Evolutionary conservation across 2,888 invertebrate species (phyloP), one percentile per base, ranked within the genome.

Genomic region (Eupeodes latifasciatus): DNA sequence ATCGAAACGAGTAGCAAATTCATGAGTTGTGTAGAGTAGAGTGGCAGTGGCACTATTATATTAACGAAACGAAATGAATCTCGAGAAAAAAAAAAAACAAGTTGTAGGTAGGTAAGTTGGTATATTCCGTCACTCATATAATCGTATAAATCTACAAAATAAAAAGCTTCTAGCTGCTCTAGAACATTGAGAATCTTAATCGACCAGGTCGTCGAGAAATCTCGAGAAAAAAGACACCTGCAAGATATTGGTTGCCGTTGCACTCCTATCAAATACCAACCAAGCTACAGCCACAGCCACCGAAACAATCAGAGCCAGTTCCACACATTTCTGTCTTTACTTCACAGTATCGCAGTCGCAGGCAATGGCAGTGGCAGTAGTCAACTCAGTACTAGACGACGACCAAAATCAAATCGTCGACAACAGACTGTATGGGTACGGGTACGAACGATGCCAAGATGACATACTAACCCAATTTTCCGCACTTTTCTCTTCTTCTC

Each of bases 391-490:
- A 72, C 75, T 83, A 86, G 79, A 62, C 62, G 53, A 64, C 62
- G 69, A 19, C 19, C 19, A 19, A 19, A 19, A 19, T 19, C 19
- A 19, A 19, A 19, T 19, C 19, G 19, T 19, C 19, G 19, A 19
- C 19, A 19, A 19, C 19, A 1, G 19, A 19, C 19, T 0, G 19
- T 19, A 19, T 19, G 19, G 19, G 27, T 27, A 27, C 27, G 27
- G 27, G 27, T 27, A 27, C 27, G 27, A 27, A 83, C 80, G 81
- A 85, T 88, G 85, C 88, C 88, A 88, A 85, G 85, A 88, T 88
- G 88, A 88, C 88, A 88, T 81, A 88, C 88, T 88, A 88, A 88
- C 88, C 88, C 61, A 87, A 85, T 85, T 85, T 81, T 74, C 87
- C 76, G 19, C 80, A 77, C 88, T 81, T 57, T 66, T 61, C 84